Base-by-base conservation (phyloP, 2,888 invertebrate species). In the Tridacna gigas region DNA sequence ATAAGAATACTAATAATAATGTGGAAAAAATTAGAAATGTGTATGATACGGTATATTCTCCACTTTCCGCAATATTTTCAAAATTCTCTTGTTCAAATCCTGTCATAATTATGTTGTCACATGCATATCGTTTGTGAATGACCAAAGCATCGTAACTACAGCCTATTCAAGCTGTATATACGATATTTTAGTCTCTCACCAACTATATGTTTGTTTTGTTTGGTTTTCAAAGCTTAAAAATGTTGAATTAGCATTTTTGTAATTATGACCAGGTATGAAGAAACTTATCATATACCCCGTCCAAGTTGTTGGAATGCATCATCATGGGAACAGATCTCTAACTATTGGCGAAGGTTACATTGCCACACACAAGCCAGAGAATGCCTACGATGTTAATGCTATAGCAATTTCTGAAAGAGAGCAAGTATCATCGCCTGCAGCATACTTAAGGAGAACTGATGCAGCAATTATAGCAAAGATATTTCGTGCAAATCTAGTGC, bases 291-390 rank as follows among this genome's bases (percentile, higher is more conserved):
- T 67, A 25, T 37, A 67, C 67, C 28, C 67, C 7, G 15, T 67
- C 12, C 13, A 67, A 67, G 67, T 28, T 26, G 67, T 67, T 26
- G 67, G 67, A 25, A 67, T 67, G 67, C 67, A 67, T 37, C 67
- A 67, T 26, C 67, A 67, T 67, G 67, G 67, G 11, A 15, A 67
- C 11, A 67, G 7, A 26, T 26, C 67, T 13, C 37, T 67, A 22
- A 67, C 22, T 25, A 20, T 67, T 67, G 67, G 67, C 15, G 56
- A 56, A 56, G 67, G 67, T 37, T 67, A 67, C 20, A 9, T 67
- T 25, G 67, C 67, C 18, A 25, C 67, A 67, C 67, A 67, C 20
- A 11, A 67, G 37, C 37, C 67, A 26, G 26, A 67, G 7, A 67
- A 67, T 67, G 7, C 28, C 13, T 67, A 67, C 26, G 67, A 67